Base-by-base conservation (phyloP, 2,797 vertebrate species). In the Cuniculus paca region DNA sequence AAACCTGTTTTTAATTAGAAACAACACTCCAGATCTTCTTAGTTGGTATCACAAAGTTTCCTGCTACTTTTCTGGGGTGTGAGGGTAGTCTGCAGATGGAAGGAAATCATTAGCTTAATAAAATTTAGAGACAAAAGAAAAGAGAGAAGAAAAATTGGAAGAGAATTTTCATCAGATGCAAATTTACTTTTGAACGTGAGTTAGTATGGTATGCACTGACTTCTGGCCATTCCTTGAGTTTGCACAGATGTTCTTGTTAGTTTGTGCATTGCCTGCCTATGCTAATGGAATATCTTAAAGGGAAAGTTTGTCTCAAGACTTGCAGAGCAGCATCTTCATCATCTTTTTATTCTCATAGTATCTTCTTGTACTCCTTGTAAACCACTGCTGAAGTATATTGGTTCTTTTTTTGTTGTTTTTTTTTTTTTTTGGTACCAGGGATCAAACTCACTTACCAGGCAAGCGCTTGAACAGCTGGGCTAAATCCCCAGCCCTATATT, bases 1-100 rank as follows among this genome's bases (percentile, higher is more conserved):
- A 87, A 89, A 89, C 88, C 89, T 88, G 16, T 89, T 93, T 96
- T 91, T 87, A 93, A 65, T 83, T 86, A 81, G 80, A 87, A 96
- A 87, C 9, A 72, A 56, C 28, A 60, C 26, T 79, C 79, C 20
- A 86, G 61, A 34, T 86, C 56, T 52, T 92, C 78, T 94, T 78
- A 82, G 91, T 56, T 84, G n/a, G 36, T 74, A 61, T 50, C 74
- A 52, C 2, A 92, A 5, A 86, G 12, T 81, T 65, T 88, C 54
- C 92, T 95, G 83, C 50, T 81, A 34, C 60, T 90, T 54, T 54
- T 95, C 75, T 95, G 54, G 78, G 56, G 1, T 50, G 17, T 36
- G 56, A 45, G 16, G 72, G 22, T 36, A 85, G 8, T 91, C 61
- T 56, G 17, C 84, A n/a, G 60, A 4, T n/a, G 28, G 50, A 86